A percentile compares a stretch with the other conserved stretches of the same genome.
phyloP scores from a whole-genome alignment of 2,888 invertebrate genomes.

The Dendrolimus houi region DNA sequence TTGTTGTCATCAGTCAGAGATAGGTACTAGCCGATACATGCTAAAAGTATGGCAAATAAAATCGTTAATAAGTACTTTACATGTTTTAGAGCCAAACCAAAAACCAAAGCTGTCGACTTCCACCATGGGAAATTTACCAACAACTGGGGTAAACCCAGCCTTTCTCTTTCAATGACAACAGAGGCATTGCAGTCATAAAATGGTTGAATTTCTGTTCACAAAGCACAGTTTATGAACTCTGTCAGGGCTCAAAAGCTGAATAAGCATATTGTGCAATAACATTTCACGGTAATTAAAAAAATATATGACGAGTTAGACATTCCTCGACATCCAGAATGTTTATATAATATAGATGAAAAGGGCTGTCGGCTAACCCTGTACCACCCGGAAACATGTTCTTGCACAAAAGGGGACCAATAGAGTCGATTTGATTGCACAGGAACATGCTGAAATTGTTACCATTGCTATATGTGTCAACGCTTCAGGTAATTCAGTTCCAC shows the following conservation, averaged over 20 bases:
- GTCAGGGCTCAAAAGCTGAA: slow-evolving; percentile 11
- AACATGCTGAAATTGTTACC: slow-evolving; percentile 19
- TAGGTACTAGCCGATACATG: slow-evolving; percentile 1
- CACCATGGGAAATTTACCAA: not conserved
- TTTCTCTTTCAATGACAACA: not conserved
- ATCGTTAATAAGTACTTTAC: not conserved
- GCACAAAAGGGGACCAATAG: slow-evolving; percentile 12
- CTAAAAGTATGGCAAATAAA: not conserved
- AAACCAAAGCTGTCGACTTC: not conserved
- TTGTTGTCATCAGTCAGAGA: slow-evolving; percentile 1
- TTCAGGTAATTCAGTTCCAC: slow-evolving; percentile 13
- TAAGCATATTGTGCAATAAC: slow-evolving; percentile 9
- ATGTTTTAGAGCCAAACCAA: not conserved
- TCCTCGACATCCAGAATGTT: slow-evolving; percentile 9
- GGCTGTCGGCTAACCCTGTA: slow-evolving; percentile 10
- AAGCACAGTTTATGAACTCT: too few species aligned
- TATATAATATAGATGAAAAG: slow-evolving; percentile 17
- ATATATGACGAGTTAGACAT: slow-evolving; percentile 12
- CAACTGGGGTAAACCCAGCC: not conserved
- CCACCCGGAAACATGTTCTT: slow-evolving; percentile 14
- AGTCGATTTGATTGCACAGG: slow-evolving; percentile 12
- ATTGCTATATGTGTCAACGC: slow-evolving; percentile 13
- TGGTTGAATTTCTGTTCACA: too few species aligned
- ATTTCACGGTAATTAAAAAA: slow-evolving; percentile 3
- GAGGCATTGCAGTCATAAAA: too few species aligned